Evolutionary conservation across 1,140 invertebrate genomes (phyloP), one percentile per base, ranked within the genome.

Genomic region (Holotrichia oblita): DNA sequence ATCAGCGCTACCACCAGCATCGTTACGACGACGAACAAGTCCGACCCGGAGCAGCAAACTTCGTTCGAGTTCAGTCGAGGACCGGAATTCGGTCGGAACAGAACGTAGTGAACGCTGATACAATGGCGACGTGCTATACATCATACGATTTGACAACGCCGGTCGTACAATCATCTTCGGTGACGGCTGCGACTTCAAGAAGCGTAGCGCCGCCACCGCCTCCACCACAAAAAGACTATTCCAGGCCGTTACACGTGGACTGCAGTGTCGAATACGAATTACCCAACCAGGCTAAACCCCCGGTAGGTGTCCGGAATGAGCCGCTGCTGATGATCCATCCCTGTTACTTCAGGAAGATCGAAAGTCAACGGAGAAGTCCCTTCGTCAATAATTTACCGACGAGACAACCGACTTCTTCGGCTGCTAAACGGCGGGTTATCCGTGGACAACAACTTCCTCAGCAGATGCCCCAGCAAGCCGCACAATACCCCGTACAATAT

Each of bases 251-350:
- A 84, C 93, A 94, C 88, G 94, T 95, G 81, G 94, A 95, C 86
- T 94, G 94, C 88, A 94, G 93, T 88, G 93, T 95, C 78, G 94
- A 95, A 87, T 95, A 95, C 89, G 94, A 95, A 87, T 88, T 95
- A 83, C 94, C 94, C 77, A 93, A 93, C 83, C 92, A 93, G 86
- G 93, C 93, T 40, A 94, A 94, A 85, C 93, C 94, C 78, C 93
- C 94, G 79, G 92, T 92, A 81, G 93, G 93, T 40, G 92, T 92
- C 79, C 89, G 92, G 77, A 90, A 91, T 81, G 93, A 94, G 84
- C 94, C 93, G 24, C 88, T 95, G 81, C 90, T 95, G 74, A 95
- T 95, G 93, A 95, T 95, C 85, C 94, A 94, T 88, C 94, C 94
- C n/a, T 94, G 93, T 83, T 94, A 94, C 86, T 95, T 95, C 88